These are phyloP conservation scores for Oncorhynchus clarkii DNA, from an alignment of 2,113 vertebrate species.

Conservation along the genomic window DNA sequence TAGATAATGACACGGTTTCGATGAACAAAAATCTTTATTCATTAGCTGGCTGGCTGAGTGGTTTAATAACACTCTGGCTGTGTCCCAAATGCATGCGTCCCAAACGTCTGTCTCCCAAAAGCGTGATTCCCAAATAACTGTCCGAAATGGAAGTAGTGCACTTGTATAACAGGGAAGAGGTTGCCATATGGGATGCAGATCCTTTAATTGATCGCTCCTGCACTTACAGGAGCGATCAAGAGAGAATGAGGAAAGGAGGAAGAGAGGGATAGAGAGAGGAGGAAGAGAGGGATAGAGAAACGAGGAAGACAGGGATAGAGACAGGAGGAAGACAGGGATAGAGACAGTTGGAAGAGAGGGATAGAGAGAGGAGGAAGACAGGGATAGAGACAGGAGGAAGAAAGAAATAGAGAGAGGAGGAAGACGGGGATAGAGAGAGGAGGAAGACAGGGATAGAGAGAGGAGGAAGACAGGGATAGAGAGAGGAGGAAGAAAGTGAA, in stretches of 20 bases:
- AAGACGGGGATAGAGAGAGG: no score
- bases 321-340: constrained; percentile 15
- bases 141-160: no score
- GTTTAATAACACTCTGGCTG: neutral
- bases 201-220: constrained; percentile 49
- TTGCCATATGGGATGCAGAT: neutral
- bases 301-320: constrained; percentile 29
- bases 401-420: no score
- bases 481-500: neutral
- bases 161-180: no score
- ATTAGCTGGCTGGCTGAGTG: neutral
- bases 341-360: neutral
- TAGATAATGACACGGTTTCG: constrained; percentile 20
- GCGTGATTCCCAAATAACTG: no score
- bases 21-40: neutral
- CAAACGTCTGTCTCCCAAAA: no score
- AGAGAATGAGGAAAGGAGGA: neutral
- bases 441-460: neutral
- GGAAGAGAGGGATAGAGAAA: no score
- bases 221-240: constrained; percentile 45
- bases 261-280: no score
- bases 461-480: neutral
- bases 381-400: no score
- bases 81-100: no score
- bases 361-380: no score